phyloP scores from a whole-genome alignment of 1,140 invertebrate species.

The Eumaeus atala region DNA sequence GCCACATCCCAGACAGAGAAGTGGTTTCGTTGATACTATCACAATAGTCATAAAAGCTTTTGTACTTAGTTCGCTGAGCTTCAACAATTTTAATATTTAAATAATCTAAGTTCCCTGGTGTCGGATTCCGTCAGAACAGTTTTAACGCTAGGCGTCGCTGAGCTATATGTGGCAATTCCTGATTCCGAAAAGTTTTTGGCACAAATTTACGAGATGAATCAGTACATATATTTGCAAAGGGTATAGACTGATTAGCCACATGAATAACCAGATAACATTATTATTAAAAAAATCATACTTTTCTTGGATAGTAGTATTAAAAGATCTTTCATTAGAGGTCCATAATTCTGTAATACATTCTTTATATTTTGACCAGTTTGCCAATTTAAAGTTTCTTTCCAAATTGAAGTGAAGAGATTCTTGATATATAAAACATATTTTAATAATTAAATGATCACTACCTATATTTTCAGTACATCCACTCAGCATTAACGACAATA shows the following conservation, averaged over 20 bases:
- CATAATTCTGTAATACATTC: neutral
- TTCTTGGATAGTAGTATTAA: neutral
- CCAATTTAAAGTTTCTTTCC: conserved; percentile 15
- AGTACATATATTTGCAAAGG: neutral
- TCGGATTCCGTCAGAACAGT: conserved; percentile 13
- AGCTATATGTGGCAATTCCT: neutral
- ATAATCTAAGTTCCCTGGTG: too few relatives aligned
- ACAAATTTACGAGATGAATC: conserved; percentile 10
- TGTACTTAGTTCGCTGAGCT: neutral
- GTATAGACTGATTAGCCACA: conserved; percentile 16
- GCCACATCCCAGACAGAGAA: conserved; percentile 6
- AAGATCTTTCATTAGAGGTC: too few relatives aligned
- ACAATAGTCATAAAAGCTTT: too few relatives aligned
- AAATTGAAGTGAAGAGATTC: conserved; percentile 28
- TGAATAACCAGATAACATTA: conserved; percentile 11
- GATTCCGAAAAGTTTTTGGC: conserved; percentile 7
- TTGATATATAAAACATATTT: too few relatives aligned
- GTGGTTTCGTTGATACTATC: neutral
- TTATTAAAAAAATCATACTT: conserved; percentile 16
- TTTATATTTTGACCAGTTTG: conserved; percentile 14
- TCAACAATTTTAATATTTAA: neutral
- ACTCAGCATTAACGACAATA: conserved; percentile 18
- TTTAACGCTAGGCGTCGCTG: conserved; percentile 10
- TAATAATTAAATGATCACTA: conserved; percentile 24
- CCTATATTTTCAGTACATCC: conserved; percentile 17